Percentiles rank a stretch among this genome's conserved stretches.
phyloP scores from a whole-genome alignment of 2,888 invertebrate genomes.

The Noctua janthe region DNA sequence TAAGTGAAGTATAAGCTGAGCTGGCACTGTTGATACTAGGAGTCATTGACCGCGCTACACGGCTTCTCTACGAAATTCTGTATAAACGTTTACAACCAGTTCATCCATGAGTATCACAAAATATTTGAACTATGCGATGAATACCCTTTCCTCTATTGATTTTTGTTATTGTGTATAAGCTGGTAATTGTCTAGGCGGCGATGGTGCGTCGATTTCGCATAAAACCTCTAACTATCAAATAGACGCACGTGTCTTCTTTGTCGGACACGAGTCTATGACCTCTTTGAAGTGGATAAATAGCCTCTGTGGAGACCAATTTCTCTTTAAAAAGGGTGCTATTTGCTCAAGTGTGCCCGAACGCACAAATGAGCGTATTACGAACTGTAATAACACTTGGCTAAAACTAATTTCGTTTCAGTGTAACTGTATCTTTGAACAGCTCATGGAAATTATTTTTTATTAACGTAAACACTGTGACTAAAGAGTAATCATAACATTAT shows the following conservation, averaged over 20 bases:
- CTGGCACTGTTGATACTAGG: conserved; percentile 49
- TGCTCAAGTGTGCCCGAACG: conserved; percentile 71
- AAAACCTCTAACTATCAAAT: conserved; percentile 79
- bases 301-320: conserved; percentile 70
- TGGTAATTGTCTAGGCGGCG: conserved; percentile 77
- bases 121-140: conserved; percentile 64
- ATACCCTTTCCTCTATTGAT: conserved; percentile 75
- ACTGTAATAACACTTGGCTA: conserved; percentile 68
- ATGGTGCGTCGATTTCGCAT: conserved; percentile 74
- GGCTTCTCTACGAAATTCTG: conserved; percentile 48
- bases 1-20: conserved; percentile 29
- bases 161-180: conserved; percentile 76
- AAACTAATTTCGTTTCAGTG: conserved; percentile 66
- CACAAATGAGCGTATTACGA: conserved; percentile 68
- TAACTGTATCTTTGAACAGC: conserved; percentile 33
- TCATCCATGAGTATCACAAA: conserved; percentile 66
- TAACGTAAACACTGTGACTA: conserved; percentile 33
- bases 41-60: conserved; percentile 56
- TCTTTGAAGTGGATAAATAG: conserved; percentile 73
- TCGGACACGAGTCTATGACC: conserved; percentile 70
- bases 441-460: conserved; percentile 44
- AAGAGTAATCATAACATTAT: conserved; percentile 20
- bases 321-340: conserved; percentile 76
- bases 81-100: conserved; percentile 57
- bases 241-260: conserved; percentile 77